These are phyloP conservation scores for Alligator sinensis DNA, from an alignment of 2,113 vertebrate genomes.

Conservation along the genomic window DNA sequence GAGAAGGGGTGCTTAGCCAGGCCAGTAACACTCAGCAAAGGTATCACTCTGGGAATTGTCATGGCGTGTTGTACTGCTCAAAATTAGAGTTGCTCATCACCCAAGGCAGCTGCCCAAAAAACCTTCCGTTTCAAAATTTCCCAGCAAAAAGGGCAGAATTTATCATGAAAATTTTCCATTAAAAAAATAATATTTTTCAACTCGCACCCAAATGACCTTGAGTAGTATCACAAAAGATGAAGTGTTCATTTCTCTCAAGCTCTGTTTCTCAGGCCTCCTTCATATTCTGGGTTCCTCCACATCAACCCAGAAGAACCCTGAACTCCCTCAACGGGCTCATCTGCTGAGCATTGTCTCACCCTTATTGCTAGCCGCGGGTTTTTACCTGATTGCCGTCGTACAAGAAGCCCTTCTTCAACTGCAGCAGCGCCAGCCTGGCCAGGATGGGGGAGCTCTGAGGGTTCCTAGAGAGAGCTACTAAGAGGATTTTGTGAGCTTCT, in stretches of 20 bases:
- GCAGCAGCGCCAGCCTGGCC: constrained; percentile 88
- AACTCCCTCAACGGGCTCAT: not conserved
- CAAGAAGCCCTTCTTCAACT: constrained; percentile 88
- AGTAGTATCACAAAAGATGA: not conserved
- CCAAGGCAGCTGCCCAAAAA: not conserved
- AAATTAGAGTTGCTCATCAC: not conserved
- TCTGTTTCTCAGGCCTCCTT: not conserved
- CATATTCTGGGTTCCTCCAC: not conserved
- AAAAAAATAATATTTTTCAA: not conserved
- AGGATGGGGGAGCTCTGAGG: constrained; percentile 83
- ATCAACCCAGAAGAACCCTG: too few species aligned
- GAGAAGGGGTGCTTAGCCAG: not conserved
- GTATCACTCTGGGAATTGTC: not conserved
- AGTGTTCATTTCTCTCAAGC: not conserved
- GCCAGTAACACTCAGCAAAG: not conserved
- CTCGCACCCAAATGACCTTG: not conserved
- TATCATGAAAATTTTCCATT: not conserved
- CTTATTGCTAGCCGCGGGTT: not conserved
- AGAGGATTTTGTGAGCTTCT: constrained; percentile 87
- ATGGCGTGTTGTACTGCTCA: too few species aligned
- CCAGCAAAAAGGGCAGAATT: not conserved
- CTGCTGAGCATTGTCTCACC: not conserved
- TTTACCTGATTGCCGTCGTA: constrained; percentile 92
- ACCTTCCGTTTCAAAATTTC: not conserved
- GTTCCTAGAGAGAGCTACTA: constrained; percentile 76